Conservation (phyloP, 1,140 invertebrate genomes). For the Prorops nasuta region DNA sequence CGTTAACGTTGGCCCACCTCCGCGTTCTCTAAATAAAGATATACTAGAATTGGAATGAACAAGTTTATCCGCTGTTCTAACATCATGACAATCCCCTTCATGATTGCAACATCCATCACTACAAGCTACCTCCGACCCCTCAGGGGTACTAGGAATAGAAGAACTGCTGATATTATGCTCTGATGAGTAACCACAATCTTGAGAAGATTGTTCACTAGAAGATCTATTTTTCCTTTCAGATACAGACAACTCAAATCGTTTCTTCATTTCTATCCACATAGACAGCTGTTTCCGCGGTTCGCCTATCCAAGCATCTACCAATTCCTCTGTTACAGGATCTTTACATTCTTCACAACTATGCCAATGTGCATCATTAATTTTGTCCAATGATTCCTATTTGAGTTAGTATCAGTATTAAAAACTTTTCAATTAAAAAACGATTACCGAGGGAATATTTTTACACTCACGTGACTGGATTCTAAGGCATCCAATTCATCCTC, state of each 20-base stretch:
- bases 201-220: constrained; percentile 67
- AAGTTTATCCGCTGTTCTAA: constrained; percentile 42
- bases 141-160: constrained; percentile 74
- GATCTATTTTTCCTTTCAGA: constrained; percentile 56
- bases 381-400: constrained; percentile 25
- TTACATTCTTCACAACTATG: constrained; percentile 23
- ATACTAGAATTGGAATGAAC: constrained; percentile 42
- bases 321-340: constrained; percentile 27
- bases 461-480: constrained; percentile 30
- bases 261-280: constrained; percentile 48
- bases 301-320: constrained; percentile 43
- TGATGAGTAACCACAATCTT: constrained; percentile 82
- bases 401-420: constrained; percentile 5
- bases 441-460: constrained; percentile 1
- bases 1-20: constrained; percentile 60
- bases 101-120: constrained; percentile 80
- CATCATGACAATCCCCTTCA: constrained; percentile 61
- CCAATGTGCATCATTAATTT: constrained; percentile 22
- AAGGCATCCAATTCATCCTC: constrained; percentile 26
- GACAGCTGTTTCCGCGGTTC: constrained; percentile 34
- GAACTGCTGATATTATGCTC: constrained; percentile 73
- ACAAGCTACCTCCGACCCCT: constrained; percentile 82
- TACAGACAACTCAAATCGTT: constrained; percentile 42
- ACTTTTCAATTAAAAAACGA: constrained; percentile 3
- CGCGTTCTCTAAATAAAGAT: constrained; percentile 40